phyloP scores from a whole-genome alignment of 2,113 vertebrate genomes.

The Gnathonemus echidnorhynchus region DNA sequence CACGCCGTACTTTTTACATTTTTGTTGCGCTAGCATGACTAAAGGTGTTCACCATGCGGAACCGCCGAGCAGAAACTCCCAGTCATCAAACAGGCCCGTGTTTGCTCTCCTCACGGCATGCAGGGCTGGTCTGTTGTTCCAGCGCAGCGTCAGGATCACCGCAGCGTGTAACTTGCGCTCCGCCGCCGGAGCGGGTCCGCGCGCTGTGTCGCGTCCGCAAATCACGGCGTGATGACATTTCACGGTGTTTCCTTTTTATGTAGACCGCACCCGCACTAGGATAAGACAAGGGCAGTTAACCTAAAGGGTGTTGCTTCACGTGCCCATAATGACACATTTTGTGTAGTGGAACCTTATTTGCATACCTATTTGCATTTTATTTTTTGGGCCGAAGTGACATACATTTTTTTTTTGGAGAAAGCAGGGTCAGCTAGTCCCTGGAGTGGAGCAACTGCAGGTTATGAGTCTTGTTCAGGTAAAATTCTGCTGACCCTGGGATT shows the following conservation, averaged over 20 bases:
- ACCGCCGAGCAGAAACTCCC: slow-evolving; percentile 50
- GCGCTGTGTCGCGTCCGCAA: neutral
- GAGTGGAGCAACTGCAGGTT: neutral
- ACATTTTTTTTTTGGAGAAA: neutral
- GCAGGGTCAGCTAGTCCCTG: neutral
- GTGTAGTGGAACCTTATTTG: neutral
- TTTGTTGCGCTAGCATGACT: slow-evolving; percentile 43
- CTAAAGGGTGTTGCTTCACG: neutral
- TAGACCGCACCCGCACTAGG: neutral
- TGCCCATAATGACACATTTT: neutral
- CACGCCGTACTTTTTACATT: neutral
- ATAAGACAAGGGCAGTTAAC: neutral
- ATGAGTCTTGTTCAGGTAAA: neutral
- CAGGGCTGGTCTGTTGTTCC: slow-evolving; percentile 37
- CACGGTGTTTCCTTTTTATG: neutral
- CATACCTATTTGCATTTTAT: neutral
- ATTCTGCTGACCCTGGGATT: neutral
- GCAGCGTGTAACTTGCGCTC: slow-evolving; percentile 32
- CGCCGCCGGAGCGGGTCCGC: neutral
- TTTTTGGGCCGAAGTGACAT: neutral
- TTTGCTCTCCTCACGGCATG: slow-evolving; percentile 47
- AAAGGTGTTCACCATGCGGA: slow-evolving; percentile 46
- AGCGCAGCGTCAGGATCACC: slow-evolving; percentile 40
- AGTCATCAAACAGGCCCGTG: slow-evolving; percentile 54
- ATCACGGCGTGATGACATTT: neutral